phyloP scores from a whole-genome alignment of 2,888 invertebrate genomes.

The Phyllotreta striolata region DNA sequence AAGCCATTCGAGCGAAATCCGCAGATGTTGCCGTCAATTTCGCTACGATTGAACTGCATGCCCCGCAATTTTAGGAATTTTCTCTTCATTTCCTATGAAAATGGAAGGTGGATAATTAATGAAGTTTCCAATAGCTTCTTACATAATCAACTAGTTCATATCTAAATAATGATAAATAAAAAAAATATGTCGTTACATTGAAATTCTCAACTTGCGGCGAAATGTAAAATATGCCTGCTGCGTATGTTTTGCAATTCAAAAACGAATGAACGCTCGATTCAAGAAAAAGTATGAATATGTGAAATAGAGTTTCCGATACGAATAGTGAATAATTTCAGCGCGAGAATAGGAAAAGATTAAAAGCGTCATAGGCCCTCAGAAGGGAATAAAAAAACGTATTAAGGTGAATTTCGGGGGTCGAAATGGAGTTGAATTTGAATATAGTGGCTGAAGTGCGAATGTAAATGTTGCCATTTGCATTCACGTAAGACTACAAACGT shows the following conservation, averaged over 20 bases:
- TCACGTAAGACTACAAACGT: slow-evolving; percentile 18
- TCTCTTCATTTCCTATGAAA: background rate
- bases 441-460: slow-evolving; percentile 24
- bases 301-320: slow-evolving; percentile 10
- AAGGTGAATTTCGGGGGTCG: slow-evolving; percentile 26
- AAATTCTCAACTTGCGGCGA: too few species aligned
- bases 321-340: background rate
- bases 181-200: too few species aligned
- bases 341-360: slow-evolving; percentile 21
- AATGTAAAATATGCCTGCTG: background rate
- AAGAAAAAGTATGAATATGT: slow-evolving; percentile 11
- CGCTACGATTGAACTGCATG: slow-evolving; percentile 2
- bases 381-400: slow-evolving; percentile 22
- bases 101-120: too few species aligned
- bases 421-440: slow-evolving; percentile 31
- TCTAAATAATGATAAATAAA: too few species aligned
- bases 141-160: too few species aligned
- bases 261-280: too few species aligned
- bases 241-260: slow-evolving; percentile 13
- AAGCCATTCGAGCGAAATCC: background rate
- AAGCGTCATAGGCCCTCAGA: slow-evolving; percentile 15
- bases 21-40: slow-evolving; percentile 11
- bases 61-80: slow-evolving; percentile 9
- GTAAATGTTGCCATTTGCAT: slow-evolving; percentile 36
- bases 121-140: too few species aligned